A percentile compares a stretch with the other conserved stretches of the same genome.
Conservation (phyloP, 2,888 invertebrate genomes). For the Chrysomela aeneicollis region DNA sequence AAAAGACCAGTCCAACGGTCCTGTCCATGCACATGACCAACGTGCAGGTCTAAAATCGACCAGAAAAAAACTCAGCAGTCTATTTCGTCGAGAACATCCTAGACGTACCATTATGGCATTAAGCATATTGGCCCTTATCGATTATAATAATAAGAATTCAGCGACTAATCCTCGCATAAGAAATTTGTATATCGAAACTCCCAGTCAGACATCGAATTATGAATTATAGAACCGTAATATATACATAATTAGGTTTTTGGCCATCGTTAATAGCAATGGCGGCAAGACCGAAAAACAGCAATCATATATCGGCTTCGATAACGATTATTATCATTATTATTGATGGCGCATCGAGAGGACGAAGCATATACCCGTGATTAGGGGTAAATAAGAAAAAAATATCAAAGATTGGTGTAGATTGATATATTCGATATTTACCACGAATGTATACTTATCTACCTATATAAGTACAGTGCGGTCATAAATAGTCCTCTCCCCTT, state of each 20-base stretch:
- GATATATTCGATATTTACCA: background rate
- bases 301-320: slow-evolving; percentile 37
- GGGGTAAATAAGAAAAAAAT: slow-evolving; percentile 2
- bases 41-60: no score
- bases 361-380: background rate
- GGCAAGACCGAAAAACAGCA: slow-evolving; percentile 31
- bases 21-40: no score
- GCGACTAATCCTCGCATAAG: slow-evolving; percentile 19
- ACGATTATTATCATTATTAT: slow-evolving; percentile 35
- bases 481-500: no score
- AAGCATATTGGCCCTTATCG: slow-evolving; percentile 32
- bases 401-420: background rate
- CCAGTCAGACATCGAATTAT: slow-evolving; percentile 38
- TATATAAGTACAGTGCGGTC: no score
- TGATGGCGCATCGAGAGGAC: slow-evolving; percentile 3
- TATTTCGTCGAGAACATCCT: slow-evolving; percentile 22
- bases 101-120: slow-evolving; percentile 40
- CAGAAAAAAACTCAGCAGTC: background rate
- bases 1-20: no score
- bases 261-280: slow-evolving; percentile 32
- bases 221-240: slow-evolving; percentile 41
- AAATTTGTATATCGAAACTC: slow-evolving; percentile 38
- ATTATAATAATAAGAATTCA: slow-evolving; percentile 38
- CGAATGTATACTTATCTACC: slow-evolving; percentile 2
- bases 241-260: slow-evolving; percentile 47